phyloP scores from a whole-genome alignment of 1,140 invertebrate genomes.

The Triops longicaudatus region DNA sequence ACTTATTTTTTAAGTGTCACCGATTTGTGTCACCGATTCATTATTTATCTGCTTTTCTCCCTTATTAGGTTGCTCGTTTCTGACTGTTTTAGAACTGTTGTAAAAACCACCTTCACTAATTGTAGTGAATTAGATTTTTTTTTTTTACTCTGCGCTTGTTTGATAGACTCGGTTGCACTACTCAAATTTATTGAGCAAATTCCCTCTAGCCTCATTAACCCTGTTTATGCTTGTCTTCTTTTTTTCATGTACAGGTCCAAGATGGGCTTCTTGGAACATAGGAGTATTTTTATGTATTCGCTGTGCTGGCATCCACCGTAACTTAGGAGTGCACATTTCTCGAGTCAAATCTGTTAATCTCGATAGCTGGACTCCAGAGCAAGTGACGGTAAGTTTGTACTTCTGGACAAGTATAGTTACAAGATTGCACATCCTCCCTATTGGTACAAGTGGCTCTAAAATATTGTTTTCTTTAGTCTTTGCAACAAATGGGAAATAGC shows the following conservation, averaged over 20 bases:
- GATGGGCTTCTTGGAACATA: slow-evolving; percentile 98
- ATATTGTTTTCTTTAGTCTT: slow-evolving; percentile 48
- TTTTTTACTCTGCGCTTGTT: background rate
- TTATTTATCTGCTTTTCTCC: too few relatives aligned
- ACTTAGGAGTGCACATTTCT: slow-evolving; percentile 95
- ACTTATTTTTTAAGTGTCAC: background rate
- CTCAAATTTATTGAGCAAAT: background rate
- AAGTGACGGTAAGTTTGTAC: slow-evolving; percentile 63
- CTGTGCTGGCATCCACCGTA: slow-evolving; percentile 95
- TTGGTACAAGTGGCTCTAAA: background rate
- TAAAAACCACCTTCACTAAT: too few relatives aligned
- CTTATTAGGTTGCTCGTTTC: too few relatives aligned
- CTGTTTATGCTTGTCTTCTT: slow-evolving; percentile 27
- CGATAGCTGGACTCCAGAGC: slow-evolving; percentile 96
- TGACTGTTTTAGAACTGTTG: too few relatives aligned
- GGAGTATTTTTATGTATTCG: slow-evolving; percentile 96
- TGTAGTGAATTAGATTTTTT: too few relatives aligned
- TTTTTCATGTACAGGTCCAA: slow-evolving; percentile 65
- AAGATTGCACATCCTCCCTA: background rate
- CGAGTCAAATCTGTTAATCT: slow-evolving; percentile 92
- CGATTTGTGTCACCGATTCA: background rate
- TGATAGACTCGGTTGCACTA: too few relatives aligned
- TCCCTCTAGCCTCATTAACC: background rate
- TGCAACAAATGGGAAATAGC: slow-evolving; percentile 98
- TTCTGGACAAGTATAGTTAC: slow-evolving; percentile 7